Evolutionary conservation across 2,113 vertebrate genomes (phyloP), one percentile per base, ranked within the genome.

Genomic region (Elephantulus edwardii): DNA sequence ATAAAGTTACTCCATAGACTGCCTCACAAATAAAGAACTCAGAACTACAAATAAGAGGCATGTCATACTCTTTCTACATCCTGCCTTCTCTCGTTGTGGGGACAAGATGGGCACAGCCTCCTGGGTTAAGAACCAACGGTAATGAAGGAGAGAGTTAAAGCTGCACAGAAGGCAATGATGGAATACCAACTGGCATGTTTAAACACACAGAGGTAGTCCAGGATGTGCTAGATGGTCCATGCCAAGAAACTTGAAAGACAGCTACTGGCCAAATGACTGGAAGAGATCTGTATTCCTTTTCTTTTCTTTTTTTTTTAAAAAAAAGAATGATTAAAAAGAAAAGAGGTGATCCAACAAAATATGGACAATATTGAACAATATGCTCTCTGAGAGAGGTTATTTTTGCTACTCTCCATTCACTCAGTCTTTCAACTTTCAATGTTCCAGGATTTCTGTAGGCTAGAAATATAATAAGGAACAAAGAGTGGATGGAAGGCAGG

Each of bases 61-160:
- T 8, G 5, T 5, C 16, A 0, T 13, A 12, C 9, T n/a, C n/a
- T n/a, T n/a, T n/a, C 8, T 14, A 3, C 24, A 48, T 10, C 9
- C 88, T 92, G 60, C 82, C 86, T 79, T 71, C 19, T 83, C 14
- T 28, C 33, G 9, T 10, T 24, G 1, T 16, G n/a, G n/a, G 46
- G n/a, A 81, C n/a, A 42, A 19, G n/a, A 4, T 38, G 52, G 42
- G 14, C 4, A 10, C 24, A 2, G 1, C 50, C 2, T 66, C 64
- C 40, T 60, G 77, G n/a, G n/a, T n/a, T n/a, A n/a, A n/a, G n/a
- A n/a, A n/a, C n/a, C n/a, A n/a, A n/a, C n/a, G n/a, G n/a, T n/a
- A n/a, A n/a, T n/a, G n/a, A n/a, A n/a, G n/a, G n/a, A n/a, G n/a
- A n/a, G n/a, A n/a, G n/a, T n/a, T n/a, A n/a, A n/a, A n/a, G n/a